A percentile compares a stretch with the other conserved stretches of the same genome.
phyloP scores from a whole-genome alignment of 1,140 invertebrate species.

The Gryllus bimaculatus region DNA sequence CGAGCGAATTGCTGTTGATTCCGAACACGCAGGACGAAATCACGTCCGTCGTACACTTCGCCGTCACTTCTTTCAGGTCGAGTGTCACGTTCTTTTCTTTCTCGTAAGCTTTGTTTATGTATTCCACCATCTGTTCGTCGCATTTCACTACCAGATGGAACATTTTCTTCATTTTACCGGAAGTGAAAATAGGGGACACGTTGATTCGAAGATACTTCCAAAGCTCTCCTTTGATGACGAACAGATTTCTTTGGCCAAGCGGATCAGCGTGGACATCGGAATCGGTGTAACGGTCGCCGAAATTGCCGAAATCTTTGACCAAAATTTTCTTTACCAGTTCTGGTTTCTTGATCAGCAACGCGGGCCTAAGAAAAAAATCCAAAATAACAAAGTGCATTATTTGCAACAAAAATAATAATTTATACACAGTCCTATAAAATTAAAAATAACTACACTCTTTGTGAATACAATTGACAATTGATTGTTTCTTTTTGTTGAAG shows the following conservation, averaged over 20 bases:
- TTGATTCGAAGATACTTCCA: slow-evolving; percentile 51
- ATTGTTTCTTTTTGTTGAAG: too few relatives aligned
- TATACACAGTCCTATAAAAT: not conserved
- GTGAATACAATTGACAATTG: too few relatives aligned
- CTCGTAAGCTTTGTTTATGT: not conserved
- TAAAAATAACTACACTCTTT: not conserved
- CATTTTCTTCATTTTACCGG: slow-evolving; percentile 50
- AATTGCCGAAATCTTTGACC: slow-evolving; percentile 45
- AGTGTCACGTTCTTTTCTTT: not conserved
- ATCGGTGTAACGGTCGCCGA: slow-evolving; percentile 39
- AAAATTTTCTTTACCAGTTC: slow-evolving; percentile 42
- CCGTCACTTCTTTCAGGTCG: slow-evolving; percentile 14
- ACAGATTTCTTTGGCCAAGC: slow-evolving; percentile 35
- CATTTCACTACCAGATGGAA: slow-evolving; percentile 39
- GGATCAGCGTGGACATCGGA: slow-evolving; percentile 39
- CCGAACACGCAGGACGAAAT: slow-evolving; percentile 49
- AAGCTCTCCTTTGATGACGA: slow-evolving; percentile 39
- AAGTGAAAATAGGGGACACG: slow-evolving; percentile 52
- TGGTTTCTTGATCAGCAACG: slow-evolving; percentile 33
- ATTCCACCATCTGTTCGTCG: slow-evolving; percentile 22
- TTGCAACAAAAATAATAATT: not conserved
- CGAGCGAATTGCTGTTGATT: slow-evolving; percentile 43
- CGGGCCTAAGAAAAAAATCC: slow-evolving; percentile 19
- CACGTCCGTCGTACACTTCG: slow-evolving; percentile 45
- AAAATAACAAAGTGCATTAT: too few relatives aligned